A percentile compares a stretch with the other conserved stretches of the same genome.
phyloP scores from a whole-genome alignment of 2,888 invertebrate species.

The Clitarchus hookeri region DNA sequence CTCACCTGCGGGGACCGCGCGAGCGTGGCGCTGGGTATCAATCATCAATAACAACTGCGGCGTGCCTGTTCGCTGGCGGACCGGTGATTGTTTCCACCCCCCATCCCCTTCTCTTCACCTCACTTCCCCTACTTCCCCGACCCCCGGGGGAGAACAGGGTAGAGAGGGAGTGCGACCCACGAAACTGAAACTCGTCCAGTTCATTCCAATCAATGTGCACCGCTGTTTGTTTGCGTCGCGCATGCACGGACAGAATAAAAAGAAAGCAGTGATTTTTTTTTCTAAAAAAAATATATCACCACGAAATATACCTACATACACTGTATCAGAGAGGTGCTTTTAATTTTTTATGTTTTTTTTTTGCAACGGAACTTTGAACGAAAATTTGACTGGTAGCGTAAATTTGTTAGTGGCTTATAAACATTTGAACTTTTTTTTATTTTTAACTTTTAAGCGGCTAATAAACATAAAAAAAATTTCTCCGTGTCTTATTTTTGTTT shows the following conservation, averaged over 20 bases:
- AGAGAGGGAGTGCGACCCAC: neutral
- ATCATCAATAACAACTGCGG: constrained; percentile 6
- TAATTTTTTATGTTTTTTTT: neutral
- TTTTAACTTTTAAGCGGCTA: too few species aligned
- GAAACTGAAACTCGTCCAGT: neutral
- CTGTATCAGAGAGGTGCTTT: neutral
- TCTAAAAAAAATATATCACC: neutral
- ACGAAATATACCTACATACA: neutral
- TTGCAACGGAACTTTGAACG: neutral
- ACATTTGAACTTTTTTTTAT: too few species aligned
- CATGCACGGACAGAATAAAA: neutral
- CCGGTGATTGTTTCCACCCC: constrained; percentile 7
- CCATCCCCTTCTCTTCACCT: neutral
- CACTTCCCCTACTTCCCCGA: neutral
- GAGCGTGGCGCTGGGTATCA: neutral
- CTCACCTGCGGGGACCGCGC: neutral
- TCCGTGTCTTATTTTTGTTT: too few species aligned
- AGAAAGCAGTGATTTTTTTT: neutral
- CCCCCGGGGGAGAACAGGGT: neutral
- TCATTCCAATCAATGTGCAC: constrained; percentile 4
- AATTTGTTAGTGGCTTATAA: neutral
- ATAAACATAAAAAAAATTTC: too few species aligned
- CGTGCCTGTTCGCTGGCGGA: neutral
- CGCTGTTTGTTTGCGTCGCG: neutral
- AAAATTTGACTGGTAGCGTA: neutral